Percentiles rank a stretch among this genome's conserved stretches.
phyloP scores from a whole-genome alignment of 2,888 invertebrate species.

The Lepidocyrtoides sp. region DNA sequence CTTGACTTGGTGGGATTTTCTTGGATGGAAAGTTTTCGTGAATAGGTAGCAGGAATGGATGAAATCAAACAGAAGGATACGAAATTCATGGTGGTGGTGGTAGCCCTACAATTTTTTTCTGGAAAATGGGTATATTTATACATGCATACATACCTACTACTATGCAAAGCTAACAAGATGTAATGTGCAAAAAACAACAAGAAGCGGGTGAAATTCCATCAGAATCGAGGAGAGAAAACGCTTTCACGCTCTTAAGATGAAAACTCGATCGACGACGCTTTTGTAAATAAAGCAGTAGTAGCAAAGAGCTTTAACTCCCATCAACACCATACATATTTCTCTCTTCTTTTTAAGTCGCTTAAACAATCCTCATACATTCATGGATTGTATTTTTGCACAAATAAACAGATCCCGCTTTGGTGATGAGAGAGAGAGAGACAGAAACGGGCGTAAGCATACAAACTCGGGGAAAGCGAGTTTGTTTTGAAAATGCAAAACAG shows the following conservation, averaged over 20 bases:
- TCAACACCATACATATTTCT: slow-evolving; percentile 17
- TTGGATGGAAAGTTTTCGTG: not conserved
- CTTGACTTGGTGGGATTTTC: not conserved
- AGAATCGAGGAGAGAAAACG: not conserved
- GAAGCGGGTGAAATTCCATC: not conserved
- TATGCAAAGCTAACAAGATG: not conserved
- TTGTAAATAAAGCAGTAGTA: slow-evolving; percentile 23
- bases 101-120: too few relatives aligned
- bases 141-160: not conserved
- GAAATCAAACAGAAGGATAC: not conserved
- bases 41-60: not conserved
- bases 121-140: too few relatives aligned
- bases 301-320: slow-evolving; percentile 34
- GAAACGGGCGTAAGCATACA: not conserved
- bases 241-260: slow-evolving; percentile 26
- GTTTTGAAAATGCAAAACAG: not conserved
- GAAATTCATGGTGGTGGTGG: too few relatives aligned
- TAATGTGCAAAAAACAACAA: slow-evolving; percentile 11
- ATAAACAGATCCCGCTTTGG: not conserved
- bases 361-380: slow-evolving; percentile 62
- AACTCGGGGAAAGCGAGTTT: not conserved
- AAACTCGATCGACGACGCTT: slow-evolving; percentile 27
- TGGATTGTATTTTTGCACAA: slow-evolving; percentile 44
- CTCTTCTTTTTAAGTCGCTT: slow-evolving; percentile 35
- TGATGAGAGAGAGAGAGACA: not conserved